Base-by-base conservation (phyloP, 2,797 vertebrate species). In the Aplochiton taeniatus region DNA sequence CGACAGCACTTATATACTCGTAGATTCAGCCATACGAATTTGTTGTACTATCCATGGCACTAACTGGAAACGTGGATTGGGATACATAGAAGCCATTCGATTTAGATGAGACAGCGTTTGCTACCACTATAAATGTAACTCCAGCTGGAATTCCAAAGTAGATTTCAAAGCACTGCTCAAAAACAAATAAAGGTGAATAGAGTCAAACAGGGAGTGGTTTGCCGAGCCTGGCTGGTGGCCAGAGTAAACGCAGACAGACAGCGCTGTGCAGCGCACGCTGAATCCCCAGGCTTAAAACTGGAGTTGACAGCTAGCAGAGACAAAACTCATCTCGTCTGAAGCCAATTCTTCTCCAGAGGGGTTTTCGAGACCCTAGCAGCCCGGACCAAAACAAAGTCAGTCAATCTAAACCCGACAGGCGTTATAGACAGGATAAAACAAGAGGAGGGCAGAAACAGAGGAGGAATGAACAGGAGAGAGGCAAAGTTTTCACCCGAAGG, bases 261-360 rank as follows among this genome's bases (percentile, higher is more conserved):
- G 16, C 55, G 64, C 58, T 56, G 69, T 61, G 66, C 58, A 52
- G 68, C 67, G 42, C 70, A 70, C 56, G 41, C 52, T 74, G 65
- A 81, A 63, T 51, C 69, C 79, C 77, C 77, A 48, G 69, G 69
- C 73, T 80, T 74, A 68, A 78, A 87, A 81, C 69, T 17, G 58
- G 48, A 82, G 70, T 76, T 61, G 69, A 76, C 78, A 76, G 75
- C 71, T 54, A 72, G 68, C 75, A 16, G 51, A 75, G 81, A 80
- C 80, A 76, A 81, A 88, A 72, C 72, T 86, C 81, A 77, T 88
- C 81, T 84, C 74, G 49, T 77, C 84, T 89, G 74, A 82, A 85
- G 73, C 73, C 79, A 86, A 83, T 87, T 88, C 77, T 60, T 70
- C 74, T 69, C 85, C 75, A 80, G 65, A 80, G 83, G 70, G 72